Percentiles rank a stretch among this genome's conserved stretches.
Conservation (phyloP, 2,888 invertebrate species). For the Hydrotaea diabolus region DNA sequence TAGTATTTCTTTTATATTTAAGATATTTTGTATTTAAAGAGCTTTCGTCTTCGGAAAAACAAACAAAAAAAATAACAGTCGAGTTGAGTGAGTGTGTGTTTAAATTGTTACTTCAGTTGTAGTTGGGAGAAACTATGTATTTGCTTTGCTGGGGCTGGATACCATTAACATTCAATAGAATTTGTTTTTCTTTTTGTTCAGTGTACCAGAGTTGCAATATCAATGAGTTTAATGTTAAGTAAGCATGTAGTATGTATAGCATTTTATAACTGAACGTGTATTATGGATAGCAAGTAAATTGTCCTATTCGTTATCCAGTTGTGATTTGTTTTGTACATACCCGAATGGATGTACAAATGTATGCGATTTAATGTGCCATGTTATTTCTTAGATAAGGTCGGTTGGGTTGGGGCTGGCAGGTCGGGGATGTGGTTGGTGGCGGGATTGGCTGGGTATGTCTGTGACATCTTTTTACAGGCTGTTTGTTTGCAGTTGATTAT, state of each 20-base stretch:
- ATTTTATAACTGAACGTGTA: conserved; percentile 5
- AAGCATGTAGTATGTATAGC: not conserved
- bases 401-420: not conserved
- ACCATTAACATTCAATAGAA: not conserved
- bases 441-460: not conserved
- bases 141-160: not conserved
- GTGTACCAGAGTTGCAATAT: conserved; percentile 65
- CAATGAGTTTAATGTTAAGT: conserved; percentile 41
- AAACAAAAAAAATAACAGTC: too few relatives aligned
- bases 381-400: conserved; percentile 18
- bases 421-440: not conserved
- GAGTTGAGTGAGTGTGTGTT: too few relatives aligned
- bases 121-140: too few relatives aligned
- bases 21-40: not conserved
- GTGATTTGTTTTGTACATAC: too few relatives aligned
- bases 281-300: conserved; percentile 49
- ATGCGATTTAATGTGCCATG: conserved; percentile 6
- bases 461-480: conserved; percentile 30
- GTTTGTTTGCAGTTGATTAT: conserved; percentile 44
- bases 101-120: too few relatives aligned
- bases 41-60: not conserved
- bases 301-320: conserved; percentile 54
- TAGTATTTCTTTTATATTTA: not conserved
- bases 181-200: conserved; percentile 33
- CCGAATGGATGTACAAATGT: conserved; percentile 51